phyloP scores from a whole-genome alignment of 2,797 vertebrate species.

The Denticeps clupeoides region DNA sequence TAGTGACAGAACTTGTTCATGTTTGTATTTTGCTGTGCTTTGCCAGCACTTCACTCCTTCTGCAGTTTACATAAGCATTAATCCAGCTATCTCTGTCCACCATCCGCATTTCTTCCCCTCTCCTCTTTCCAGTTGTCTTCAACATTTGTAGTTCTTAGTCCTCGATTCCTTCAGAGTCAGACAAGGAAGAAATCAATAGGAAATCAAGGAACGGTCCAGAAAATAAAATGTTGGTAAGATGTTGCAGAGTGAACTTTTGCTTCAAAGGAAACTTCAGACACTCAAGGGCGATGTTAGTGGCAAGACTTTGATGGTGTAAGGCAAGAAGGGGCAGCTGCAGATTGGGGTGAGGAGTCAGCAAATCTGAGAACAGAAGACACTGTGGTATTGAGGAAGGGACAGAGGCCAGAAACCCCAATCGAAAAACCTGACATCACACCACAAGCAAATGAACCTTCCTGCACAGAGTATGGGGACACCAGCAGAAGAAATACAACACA shows the following conservation, averaged over 20 bases:
- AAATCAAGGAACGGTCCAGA: constrained; percentile 53
- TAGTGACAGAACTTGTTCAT: too few species aligned
- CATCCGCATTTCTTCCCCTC: constrained; percentile 25
- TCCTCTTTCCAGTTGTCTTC: constrained; percentile 7
- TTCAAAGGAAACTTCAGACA: constrained; percentile 55
- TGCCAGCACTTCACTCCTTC: too few species aligned
- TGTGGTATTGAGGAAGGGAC: constrained; percentile 24
- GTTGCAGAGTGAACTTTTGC: constrained; percentile 56
- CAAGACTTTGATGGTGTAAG: not conserved
- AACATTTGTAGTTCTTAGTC: too few species aligned
- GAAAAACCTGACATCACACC: too few species aligned
- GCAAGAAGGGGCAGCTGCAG: not conserved
- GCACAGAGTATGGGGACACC: too few species aligned
- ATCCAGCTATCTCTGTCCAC: constrained; percentile 34
- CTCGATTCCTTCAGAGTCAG: constrained; percentile 26
- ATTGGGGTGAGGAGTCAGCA: not conserved
- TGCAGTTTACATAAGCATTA: constrained; percentile 49
- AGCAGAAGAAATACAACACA: too few species aligned
- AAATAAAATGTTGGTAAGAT: constrained; percentile 58
- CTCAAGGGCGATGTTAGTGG: not conserved
- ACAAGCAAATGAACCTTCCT: too few species aligned
- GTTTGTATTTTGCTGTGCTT: too few species aligned
- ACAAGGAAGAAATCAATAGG: constrained; percentile 54
- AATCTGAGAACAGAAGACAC: not conserved
- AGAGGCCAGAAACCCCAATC: constrained; percentile 40